Evolutionary conservation across 2,888 invertebrate species (phyloP), one percentile per base, ranked within the genome.

Genomic region (Torymus auratus): DNA sequence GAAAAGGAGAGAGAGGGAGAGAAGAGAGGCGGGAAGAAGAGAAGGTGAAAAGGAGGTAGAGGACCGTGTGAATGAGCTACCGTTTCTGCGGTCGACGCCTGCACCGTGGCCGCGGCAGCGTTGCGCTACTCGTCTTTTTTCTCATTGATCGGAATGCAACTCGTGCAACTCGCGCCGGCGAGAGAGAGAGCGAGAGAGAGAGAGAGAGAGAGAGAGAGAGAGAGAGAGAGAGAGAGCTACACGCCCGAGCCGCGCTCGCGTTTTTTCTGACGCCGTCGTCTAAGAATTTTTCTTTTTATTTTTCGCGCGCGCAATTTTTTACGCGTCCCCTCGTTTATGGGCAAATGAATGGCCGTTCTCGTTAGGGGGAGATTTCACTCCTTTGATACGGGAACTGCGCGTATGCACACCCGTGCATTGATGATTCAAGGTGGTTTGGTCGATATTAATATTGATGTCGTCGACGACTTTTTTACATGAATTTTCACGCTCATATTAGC

Each of bases 11-110:
- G 58, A 13, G 23, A 41, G 50, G 73, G 61, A 67, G 23, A 56
- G 28, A 67, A 79, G 78, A 28, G 64, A 64, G 68, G 75, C 28
- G 28, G 73, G 78, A 58, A 81, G 81, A 70, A 72, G 74, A 58
- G 28, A 70, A 77, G 69, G 83, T 77, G 81, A 68, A 75, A 71
- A 58, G 28, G 72, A 77, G 69, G 83, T 77, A 64, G 65, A 79
- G 83, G 84, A 86, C 82, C 87, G 88, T 88, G 88, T 85, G 88
- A 88, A 88, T 88, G 88, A 87, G 88, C 88, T 88, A 88, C 88
- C 86, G 88, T 88, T 28, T 87, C 86, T 87, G 88, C 84, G 88
- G 88, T 88, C 85, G 79, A 73, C 77, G 73, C 70, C 78, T 78
- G 81, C 76, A 73, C 77, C 78, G 28, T 28, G 28, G 76, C 83